phyloP scores from a whole-genome alignment of 2,888 invertebrate genomes.

The Xestia sexstrigata region DNA sequence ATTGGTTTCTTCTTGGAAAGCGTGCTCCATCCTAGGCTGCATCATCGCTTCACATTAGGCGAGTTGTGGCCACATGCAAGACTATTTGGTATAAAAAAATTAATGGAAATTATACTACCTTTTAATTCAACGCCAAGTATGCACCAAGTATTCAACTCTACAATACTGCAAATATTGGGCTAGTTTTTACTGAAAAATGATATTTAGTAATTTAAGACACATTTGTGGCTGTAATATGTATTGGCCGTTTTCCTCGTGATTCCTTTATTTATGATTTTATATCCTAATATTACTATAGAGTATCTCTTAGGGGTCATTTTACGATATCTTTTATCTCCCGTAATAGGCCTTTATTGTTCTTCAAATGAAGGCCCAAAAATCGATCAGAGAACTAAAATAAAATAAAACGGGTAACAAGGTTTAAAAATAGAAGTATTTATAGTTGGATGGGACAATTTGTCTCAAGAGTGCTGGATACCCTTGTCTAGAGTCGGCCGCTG shows the following conservation, averaged over 20 bases:
- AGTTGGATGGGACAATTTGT: slow-evolving; percentile 57
- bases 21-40: not conserved
- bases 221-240: not conserved
- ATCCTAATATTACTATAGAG: not conserved
- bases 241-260: not conserved
- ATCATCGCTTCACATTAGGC: not conserved
- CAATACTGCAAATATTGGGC: not conserved
- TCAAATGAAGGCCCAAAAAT: not conserved
- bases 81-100: no score
- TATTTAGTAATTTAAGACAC: not conserved
- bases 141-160: not conserved
- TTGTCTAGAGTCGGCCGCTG: slow-evolving; percentile 50
- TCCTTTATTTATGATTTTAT: not conserved
- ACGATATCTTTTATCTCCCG: not conserved
- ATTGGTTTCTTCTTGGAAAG: not conserved
- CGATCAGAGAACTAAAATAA: slow-evolving; percentile 13
- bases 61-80: no score
- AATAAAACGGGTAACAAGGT: slow-evolving; percentile 17
- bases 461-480: slow-evolving; percentile 40
- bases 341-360: not conserved
- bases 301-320: not conserved
- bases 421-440: slow-evolving; percentile 29
- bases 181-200: not conserved
- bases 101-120: no score
- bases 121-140: not conserved